Base-by-base conservation (phyloP, 2,113 vertebrate genomes). In the Blennius ocellaris region DNA sequence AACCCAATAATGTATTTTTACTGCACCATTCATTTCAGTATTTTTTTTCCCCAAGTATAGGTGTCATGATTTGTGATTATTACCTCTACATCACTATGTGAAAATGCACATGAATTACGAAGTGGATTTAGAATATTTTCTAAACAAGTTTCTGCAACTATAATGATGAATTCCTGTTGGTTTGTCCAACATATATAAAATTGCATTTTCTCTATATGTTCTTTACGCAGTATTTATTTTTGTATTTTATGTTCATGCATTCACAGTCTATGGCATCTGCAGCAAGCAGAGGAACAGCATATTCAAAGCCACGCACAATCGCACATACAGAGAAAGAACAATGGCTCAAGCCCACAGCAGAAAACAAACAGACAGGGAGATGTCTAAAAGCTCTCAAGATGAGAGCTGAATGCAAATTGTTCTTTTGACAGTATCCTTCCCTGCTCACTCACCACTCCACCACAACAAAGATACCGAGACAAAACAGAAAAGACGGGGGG, bases 321-420 rank as follows among this genome's bases (percentile, higher is more conserved):
- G 51, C 68, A 53, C 63, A 80, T 45, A 73, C 50, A 69, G 59
- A 81, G 54, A 76, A 16, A 78, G 72, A 91, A 91, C 83, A 86
- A 82, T 90, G 75, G 80, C 67, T 64, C 61, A 30, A 86, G 82
- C 80, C 75, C 69, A 79, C 70, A 84, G 81, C 76, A 74, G 82
- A 85, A 89, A 89, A 91, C 84, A 90, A 84, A 90, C 75, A 85
- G 86, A 90, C 81, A 81, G 73, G 57, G 80, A 85, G 78, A 89
- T 73, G 87, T 89, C 90, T 87, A 87, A 91, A 89, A 90, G 85
- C 87, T 90, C 89, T 89, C 73, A 84, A 87, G 89, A 91, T 90
- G 91, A 90, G 87, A 89, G 88, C 87, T 85, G 85, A 85, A 92
- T 92, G 87, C 89, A 92, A 92, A 93, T 93, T 91, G 87, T 85